Evolutionary conservation across 2,797 vertebrate genomes (phyloP).

Genomic region (Podarcis lilfordi): DNA sequence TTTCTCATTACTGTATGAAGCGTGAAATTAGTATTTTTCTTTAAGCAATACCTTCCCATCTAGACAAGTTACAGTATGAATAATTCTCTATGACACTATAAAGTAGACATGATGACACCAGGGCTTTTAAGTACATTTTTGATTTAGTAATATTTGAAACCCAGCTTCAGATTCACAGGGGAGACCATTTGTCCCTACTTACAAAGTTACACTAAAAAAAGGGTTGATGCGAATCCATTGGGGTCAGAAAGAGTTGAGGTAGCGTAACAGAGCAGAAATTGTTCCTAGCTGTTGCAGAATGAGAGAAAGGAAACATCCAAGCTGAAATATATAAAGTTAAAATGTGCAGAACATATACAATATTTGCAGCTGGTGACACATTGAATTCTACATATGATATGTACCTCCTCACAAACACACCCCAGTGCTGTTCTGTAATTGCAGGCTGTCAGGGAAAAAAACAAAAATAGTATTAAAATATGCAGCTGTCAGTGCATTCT

Average conservation of each 20-base stretch:
- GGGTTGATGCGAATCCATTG: background rate
- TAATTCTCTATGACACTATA: background rate
- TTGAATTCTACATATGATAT: background rate
- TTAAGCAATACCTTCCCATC: background rate
- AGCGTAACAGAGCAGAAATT: background rate
- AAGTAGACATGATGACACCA: background rate
- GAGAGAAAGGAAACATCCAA: constrained; percentile 13
- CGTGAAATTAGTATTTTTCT: background rate
- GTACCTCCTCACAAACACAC: too few relatives aligned
- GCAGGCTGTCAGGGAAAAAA: background rate
- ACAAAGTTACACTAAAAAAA: background rate
- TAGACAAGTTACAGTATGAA: background rate
- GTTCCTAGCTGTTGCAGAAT: background rate
- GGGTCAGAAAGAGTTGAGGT: background rate
- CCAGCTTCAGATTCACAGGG: background rate
- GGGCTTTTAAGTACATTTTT: background rate
- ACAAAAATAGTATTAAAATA: constrained; percentile 12
- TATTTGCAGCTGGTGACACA: background rate
- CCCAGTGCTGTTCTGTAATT: background rate
- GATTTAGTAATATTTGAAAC: background rate
- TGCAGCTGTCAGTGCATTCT: background rate
- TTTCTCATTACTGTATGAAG: background rate
- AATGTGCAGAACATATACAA: background rate
- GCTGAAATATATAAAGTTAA: constrained; percentile 14
- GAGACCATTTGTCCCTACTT: background rate